Percentiles rank a stretch among this genome's conserved stretches.
Conservation (phyloP, 1,140 invertebrate genomes). For the Heliconius himera region DNA sequence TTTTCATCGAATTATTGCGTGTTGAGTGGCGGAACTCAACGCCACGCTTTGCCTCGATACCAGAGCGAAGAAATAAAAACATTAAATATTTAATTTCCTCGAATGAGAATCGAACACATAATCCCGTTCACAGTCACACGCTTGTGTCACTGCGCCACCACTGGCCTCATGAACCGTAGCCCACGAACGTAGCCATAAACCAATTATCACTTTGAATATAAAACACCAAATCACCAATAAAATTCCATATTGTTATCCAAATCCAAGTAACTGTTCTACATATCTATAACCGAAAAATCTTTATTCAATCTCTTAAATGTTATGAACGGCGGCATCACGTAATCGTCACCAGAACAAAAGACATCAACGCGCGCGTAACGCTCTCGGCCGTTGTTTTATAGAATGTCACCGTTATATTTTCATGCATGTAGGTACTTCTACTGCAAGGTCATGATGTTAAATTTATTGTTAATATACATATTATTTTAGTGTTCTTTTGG, state of each 20-base stretch:
- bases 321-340: constrained; percentile 26
- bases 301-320: neutral
- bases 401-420: constrained; percentile 24
- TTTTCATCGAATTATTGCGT: too few species aligned
- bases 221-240: neutral
- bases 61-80: too few species aligned
- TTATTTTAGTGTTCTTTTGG: neutral
- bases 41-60: too few species aligned
- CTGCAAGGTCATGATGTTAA: constrained; percentile 16
- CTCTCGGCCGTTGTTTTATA: constrained; percentile 13
- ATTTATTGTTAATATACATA: neutral
- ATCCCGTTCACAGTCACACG: too few species aligned
- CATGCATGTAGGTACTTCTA: neutral
- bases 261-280: constrained; percentile 5
- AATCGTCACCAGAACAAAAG: constrained; percentile 47
- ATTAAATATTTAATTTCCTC: too few species aligned
- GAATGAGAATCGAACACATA: too few species aligned
- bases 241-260: neutral
- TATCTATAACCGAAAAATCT: neutral
- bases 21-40: too few species aligned
- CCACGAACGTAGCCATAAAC: too few species aligned
- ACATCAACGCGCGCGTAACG: constrained; percentile 45
- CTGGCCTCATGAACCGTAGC: too few species aligned
- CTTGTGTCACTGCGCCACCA: too few species aligned
- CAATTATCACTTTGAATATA: neutral